phyloP scores from a whole-genome alignment of 2,888 invertebrate genomes.

The Schizotus pectinicornis region DNA sequence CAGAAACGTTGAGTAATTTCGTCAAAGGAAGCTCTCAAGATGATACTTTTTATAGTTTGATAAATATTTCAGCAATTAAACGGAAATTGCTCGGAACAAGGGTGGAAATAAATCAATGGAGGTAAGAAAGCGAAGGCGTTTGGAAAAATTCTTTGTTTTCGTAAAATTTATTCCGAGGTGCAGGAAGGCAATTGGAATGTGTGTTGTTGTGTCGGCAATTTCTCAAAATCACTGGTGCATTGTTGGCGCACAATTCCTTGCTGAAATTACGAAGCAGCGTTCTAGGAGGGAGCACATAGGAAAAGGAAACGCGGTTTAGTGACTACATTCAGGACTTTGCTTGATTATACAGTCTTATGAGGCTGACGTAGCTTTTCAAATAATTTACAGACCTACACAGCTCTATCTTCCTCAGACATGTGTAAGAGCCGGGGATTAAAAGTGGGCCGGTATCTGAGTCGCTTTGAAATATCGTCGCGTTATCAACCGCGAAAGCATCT shows the following conservation, averaged over 20 bases:
- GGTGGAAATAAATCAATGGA: no score
- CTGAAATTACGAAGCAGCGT: constrained; percentile 39
- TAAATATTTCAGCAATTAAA: background rate
- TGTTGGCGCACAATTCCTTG: constrained; percentile 42
- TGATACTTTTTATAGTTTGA: constrained; percentile 23
- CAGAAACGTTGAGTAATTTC: no score
- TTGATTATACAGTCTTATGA: constrained; percentile 37
- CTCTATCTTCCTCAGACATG: constrained; percentile 18
- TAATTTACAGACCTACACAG: constrained; percentile 27
- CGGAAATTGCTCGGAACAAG: no score
- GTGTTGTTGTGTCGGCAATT: constrained; percentile 45
- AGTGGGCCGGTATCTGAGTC: constrained; percentile 12
- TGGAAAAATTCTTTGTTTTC: no score
- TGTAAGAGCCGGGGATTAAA: constrained; percentile 20
- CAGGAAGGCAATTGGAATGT: constrained; percentile 38
- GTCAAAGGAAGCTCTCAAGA: constrained; percentile 15
- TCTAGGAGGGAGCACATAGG: constrained; percentile 34
- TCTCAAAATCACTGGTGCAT: constrained; percentile 48
- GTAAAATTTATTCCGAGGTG: background rate
- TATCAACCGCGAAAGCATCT: constrained; percentile 15
- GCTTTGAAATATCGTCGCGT: constrained; percentile 18
- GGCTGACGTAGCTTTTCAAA: constrained; percentile 30
- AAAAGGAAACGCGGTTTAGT: constrained; percentile 39
- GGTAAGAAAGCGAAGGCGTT: no score
- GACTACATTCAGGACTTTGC: constrained; percentile 40